These are phyloP conservation scores for Chaenodraco wilsoni DNA, from an alignment of 2,797 vertebrate genomes.

Conservation along the genomic window DNA sequence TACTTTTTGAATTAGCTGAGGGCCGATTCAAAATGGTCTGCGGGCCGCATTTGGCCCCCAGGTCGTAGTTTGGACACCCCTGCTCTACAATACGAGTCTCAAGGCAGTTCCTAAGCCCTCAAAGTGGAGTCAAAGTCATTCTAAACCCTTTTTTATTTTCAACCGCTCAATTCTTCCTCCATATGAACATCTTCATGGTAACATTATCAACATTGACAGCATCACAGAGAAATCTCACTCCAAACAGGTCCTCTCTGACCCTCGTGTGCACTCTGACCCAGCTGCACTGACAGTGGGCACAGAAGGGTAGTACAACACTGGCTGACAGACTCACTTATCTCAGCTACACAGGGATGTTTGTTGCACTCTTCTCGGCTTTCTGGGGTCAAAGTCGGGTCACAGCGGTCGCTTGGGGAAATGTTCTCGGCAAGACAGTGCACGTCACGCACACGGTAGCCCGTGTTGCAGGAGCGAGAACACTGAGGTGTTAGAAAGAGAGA, in stretches of 20 bases:
- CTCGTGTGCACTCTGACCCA: not conserved
- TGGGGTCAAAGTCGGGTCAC: conserved; percentile 72
- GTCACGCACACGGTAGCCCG: conserved; percentile 81
- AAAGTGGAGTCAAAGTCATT: not conserved
- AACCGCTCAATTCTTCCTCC: not conserved
- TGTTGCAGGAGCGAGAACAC: conserved; percentile 82
- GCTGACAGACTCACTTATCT: conserved; percentile 70
- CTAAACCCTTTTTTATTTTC: not conserved
- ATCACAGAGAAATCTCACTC: conserved; percentile 12
- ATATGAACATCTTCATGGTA: not conserved
- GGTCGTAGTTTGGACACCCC: too few relatives aligned
- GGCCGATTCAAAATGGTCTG: too few relatives aligned
- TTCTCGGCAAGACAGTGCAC: conserved; percentile 79
- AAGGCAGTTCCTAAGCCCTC: not conserved
- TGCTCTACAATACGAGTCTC: not conserved
- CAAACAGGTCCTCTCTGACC: not conserved
- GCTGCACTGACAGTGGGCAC: not conserved
- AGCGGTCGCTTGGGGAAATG: conserved; percentile 65
- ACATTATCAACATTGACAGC: conserved; percentile 8
- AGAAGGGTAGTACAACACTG: not conserved
- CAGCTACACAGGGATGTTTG: conserved; percentile 69
- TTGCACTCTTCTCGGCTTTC: conserved; percentile 79
- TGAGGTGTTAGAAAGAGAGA: conserved; percentile 36
- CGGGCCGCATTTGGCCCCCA: too few relatives aligned
- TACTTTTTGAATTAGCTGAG: too few relatives aligned